Percentiles rank a stretch among this genome's conserved stretches.
These are phyloP conservation scores for Brachystomella parvula DNA, from an alignment of 1,140 invertebrate species.

Conservation along the genomic window DNA sequence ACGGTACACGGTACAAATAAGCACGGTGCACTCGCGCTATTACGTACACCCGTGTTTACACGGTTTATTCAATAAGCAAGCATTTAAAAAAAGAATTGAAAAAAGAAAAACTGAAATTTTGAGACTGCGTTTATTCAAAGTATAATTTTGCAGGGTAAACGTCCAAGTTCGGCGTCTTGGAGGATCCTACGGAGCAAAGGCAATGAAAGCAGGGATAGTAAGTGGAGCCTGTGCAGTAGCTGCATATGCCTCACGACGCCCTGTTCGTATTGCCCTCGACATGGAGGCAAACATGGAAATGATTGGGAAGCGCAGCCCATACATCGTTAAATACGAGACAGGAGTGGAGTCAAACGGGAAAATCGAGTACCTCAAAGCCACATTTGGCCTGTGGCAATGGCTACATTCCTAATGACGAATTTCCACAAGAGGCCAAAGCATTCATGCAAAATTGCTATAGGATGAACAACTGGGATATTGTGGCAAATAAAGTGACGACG, in stretches of 20 bases:
- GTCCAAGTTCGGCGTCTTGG: conserved; percentile 57
- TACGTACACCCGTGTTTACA: too few relatives aligned
- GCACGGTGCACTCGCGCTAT: too few relatives aligned
- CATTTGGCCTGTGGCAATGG: conserved; percentile 39
- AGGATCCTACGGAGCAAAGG: conserved; percentile 63
- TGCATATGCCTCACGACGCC: conserved; percentile 51
- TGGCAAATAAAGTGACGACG: conserved; percentile 35
- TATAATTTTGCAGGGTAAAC: too few relatives aligned
- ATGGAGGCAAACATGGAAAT: conserved; percentile 58
- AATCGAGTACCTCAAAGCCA: conserved; percentile 30
- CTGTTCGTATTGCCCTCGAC: conserved; percentile 55
- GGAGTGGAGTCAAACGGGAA: conserved; percentile 38
- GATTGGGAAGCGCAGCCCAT: conserved; percentile 54
- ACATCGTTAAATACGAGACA: conserved; percentile 28
- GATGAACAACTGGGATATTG: conserved; percentile 38
- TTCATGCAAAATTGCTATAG: conserved; percentile 38
- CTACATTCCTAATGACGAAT: conserved; percentile 28
- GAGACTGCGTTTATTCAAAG: not conserved
- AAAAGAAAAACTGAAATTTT: not conserved
- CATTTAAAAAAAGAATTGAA: too few relatives aligned
- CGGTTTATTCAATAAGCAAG: too few relatives aligned
- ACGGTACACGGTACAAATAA: too few relatives aligned
- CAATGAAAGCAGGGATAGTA: conserved; percentile 44
- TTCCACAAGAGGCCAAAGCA: conserved; percentile 9
- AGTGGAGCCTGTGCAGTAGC: conserved; percentile 57